phyloP scores from a whole-genome alignment of 1,140 invertebrate genomes.

The Dolichoris vasculosae region DNA sequence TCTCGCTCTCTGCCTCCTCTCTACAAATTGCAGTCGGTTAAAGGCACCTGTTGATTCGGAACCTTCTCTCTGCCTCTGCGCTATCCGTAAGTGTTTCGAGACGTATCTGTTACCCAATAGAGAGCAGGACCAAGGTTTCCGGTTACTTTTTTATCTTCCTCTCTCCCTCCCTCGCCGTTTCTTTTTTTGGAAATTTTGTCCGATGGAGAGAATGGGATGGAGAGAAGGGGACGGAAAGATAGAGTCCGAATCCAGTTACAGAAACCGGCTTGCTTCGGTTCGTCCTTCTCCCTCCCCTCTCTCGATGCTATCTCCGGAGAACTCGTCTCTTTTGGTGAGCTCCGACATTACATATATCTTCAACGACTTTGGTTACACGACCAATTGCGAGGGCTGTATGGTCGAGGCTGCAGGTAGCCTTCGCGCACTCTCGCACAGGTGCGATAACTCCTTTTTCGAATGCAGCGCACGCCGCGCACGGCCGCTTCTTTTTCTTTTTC shows the following conservation, averaged over 20 bases:
- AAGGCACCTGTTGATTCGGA: constrained; percentile 46
- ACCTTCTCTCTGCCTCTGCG: not conserved
- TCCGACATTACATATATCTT: constrained; percentile 38
- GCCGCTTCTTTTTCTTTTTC: not conserved
- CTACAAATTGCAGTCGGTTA: constrained; percentile 32
- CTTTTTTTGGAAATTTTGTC: not conserved
- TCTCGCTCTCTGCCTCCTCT: not conserved
- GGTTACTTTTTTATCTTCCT: constrained; percentile 1
- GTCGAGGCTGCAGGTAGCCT: constrained; percentile 26
- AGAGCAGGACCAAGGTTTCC: constrained; percentile 27
- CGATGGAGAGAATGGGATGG: not conserved
- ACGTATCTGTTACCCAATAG: constrained; percentile 38
- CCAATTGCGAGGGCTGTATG: constrained; percentile 38
- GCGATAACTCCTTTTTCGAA: constrained; percentile 51
- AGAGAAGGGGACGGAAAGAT: not conserved
- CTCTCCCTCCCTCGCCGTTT: not conserved
- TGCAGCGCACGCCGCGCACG: constrained; percentile 14
- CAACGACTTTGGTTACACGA: constrained; percentile 47
- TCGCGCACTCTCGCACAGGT: constrained; percentile 41
- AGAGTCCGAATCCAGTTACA: constrained; percentile 41
- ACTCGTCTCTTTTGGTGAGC: constrained; percentile 41
- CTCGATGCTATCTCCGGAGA: constrained; percentile 46
- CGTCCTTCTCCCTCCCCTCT: not conserved
- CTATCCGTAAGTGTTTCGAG: constrained; percentile 9
- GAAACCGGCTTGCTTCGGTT: constrained; percentile 41